phyloP scores from a whole-genome alignment of 2,888 invertebrate species.

The Philereme vetulata region DNA sequence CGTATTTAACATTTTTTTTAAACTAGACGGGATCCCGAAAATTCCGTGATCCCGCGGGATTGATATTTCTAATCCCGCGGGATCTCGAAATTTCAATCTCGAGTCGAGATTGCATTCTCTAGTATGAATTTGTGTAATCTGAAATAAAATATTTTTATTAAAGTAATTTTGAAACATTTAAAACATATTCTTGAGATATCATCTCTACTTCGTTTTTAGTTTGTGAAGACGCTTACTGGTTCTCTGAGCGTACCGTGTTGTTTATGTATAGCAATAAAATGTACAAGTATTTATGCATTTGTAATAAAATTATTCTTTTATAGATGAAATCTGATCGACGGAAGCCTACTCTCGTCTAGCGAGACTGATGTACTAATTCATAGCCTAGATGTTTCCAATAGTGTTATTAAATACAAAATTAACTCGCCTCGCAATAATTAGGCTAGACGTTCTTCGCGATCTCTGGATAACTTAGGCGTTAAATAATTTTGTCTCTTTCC shows the following conservation, averaged over 20 bases:
- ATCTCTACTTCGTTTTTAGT: too few species aligned
- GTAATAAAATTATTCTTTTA: slow-evolving; percentile 10
- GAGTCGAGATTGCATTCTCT: too few species aligned
- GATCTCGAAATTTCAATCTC: too few species aligned
- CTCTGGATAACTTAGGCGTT: not conserved
- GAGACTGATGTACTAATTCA: slow-evolving; percentile 1
- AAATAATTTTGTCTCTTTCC: not conserved
- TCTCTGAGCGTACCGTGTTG: slow-evolving; percentile 10
- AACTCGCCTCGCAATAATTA: slow-evolving; percentile 13
- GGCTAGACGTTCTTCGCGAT: not conserved
- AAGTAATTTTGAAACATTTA: too few species aligned
- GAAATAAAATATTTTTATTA: too few species aligned
- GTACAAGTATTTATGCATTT: slow-evolving; percentile 23
- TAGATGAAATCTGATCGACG: not conserved
- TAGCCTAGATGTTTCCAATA: slow-evolving; percentile 8
- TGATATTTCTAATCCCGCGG: too few species aligned
- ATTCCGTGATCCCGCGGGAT: too few species aligned
- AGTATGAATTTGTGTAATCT: too few species aligned
- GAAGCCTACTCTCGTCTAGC: slow-evolving; percentile 2
- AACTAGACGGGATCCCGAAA: too few species aligned
- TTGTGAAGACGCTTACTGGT: slow-evolving; percentile 15
- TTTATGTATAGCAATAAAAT: slow-evolving; percentile 22
- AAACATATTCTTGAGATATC: too few species aligned
- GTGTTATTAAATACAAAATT: not conserved
- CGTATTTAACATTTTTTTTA: too few species aligned